phyloP scores from a whole-genome alignment of 2,113 vertebrate species.

The Silurus glanis region DNA sequence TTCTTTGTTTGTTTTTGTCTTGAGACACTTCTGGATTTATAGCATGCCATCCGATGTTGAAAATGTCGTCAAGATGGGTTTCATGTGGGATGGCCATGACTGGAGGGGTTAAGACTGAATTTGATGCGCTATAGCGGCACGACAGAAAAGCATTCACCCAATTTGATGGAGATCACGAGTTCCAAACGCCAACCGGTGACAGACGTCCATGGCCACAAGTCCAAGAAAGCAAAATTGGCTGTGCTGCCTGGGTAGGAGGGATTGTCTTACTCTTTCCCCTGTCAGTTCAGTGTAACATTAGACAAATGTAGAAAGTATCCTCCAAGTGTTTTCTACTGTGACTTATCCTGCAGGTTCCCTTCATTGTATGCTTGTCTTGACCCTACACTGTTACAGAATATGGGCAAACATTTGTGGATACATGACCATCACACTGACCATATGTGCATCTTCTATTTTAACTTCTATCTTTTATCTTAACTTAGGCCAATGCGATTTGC shows the following conservation, averaged over 20 bases:
- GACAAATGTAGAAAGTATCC: neutral
- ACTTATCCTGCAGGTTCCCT: neutral
- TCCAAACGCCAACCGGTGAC: neutral
- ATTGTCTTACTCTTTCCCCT: neutral
- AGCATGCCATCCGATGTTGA: no score
- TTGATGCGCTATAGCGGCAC: neutral
- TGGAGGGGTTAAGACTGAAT: neutral
- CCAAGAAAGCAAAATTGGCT: neutral
- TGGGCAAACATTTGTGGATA: neutral
- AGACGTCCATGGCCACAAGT: neutral
- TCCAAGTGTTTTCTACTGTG: neutral
- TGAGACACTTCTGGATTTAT: neutral
- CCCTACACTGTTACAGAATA: neutral
- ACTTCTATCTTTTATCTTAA: no score
- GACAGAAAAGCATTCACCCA: neutral
- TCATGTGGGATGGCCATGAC: neutral
- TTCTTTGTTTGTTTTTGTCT: conserved; percentile 6
- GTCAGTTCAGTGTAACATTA: neutral
- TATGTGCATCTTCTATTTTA: neutral
- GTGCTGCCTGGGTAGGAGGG: neutral
- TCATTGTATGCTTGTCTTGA: neutral
- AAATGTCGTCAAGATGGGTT: neutral
- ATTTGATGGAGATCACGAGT: neutral
- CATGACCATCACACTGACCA: neutral
- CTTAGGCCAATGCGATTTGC: no score